Base-by-base conservation (phyloP, 2,888 invertebrate species). In the Ditula angustiorana region DNA sequence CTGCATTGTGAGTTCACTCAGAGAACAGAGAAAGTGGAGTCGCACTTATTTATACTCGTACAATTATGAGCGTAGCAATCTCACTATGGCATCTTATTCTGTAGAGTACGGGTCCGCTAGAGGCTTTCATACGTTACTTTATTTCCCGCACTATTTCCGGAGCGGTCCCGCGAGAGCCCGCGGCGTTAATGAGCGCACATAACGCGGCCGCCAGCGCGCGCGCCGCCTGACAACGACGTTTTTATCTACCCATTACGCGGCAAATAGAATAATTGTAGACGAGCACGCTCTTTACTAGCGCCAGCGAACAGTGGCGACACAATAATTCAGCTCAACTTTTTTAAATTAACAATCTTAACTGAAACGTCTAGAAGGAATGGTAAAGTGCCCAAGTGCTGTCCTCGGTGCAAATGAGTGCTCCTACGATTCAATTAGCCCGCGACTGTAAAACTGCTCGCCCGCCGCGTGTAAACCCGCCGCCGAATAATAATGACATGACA, bases 91-190 rank as follows among this genome's bases (percentile, higher is more conserved):
- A 33, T 33, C n/a, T 33, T 33, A 11, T 33, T 10, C 2, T 33
- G 2, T n/a, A 33, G n/a, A 11, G 0, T 33, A 10, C n/a, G 33
- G n/a, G 10, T 33, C 13, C 47, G 5, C 13, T n/a, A 5, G 50
- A 37, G 23, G 19, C 33, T 24, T 57, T 30, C 47, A 11, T 35
- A 23, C 35, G n/a, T 35, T 47, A 61, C 55, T 55, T 47, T 47
- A 61, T 61, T 61, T 61, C 33, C 44, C 33, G n/a, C 33, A 53
- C 63, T 52, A 58, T 52, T 63, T 50, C 46, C n/a, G 59, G 37
- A 21, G n/a, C n/a, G n/a, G n/a, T 7, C n/a, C 13, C 61, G 24
- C 61, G 46, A 13, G 55, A 35, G 26, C 23, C 41, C 33, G 28
- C 26, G 37, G 8, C 41, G 37, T 60, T 60, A 60, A 60, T 52